A percentile compares a stretch with the other conserved stretches of the same genome.
Evolutionary conservation across 2,888 invertebrate species (phyloP).

Genomic region (Melieria picta): DNA sequence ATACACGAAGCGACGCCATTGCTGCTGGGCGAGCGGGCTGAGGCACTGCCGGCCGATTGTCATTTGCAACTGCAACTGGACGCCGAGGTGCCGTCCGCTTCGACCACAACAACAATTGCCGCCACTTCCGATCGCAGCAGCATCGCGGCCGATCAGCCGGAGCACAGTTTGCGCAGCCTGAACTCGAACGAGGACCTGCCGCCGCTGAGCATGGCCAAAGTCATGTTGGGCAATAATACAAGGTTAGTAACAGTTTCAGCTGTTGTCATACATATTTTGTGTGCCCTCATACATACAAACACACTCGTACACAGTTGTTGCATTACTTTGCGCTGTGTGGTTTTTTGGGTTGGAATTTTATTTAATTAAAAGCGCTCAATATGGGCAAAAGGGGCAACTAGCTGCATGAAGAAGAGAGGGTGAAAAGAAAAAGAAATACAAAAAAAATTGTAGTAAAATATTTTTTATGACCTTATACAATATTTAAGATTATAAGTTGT

Average conservation of each 20-base stretch:
- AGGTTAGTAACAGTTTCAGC: conserved; percentile 51
- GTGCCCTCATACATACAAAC: not conserved
- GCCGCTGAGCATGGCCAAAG: conserved; percentile 53
- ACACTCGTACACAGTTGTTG: not conserved
- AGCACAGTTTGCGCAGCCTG: not conserved
- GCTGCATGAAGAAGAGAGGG: too few relatives aligned
- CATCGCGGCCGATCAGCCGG: conserved; percentile 26
- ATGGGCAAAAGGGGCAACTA: too few relatives aligned
- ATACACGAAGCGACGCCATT: conserved; percentile 15
- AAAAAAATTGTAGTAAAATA: too few relatives aligned
- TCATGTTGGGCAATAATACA: conserved; percentile 57
- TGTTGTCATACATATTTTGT: not conserved
- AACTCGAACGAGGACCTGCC: conserved; percentile 28
- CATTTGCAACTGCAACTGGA: conserved; percentile 1
- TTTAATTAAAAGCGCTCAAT: too few relatives aligned
- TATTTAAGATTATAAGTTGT: too few relatives aligned
- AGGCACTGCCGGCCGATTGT: conserved; percentile 6
- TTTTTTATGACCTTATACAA: too few relatives aligned
- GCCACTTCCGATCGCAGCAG: conserved; percentile 27
- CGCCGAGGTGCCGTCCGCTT: conserved; percentile 16
- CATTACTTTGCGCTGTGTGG: not conserved
- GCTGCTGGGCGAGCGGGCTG: conserved; percentile 10
- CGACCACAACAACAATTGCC: conserved; percentile 14
- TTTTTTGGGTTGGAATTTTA: too few relatives aligned
- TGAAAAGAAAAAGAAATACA: too few relatives aligned